Base-by-base conservation (phyloP, 2,797 vertebrate genomes). In the Parotocinclus haroldoi region DNA sequence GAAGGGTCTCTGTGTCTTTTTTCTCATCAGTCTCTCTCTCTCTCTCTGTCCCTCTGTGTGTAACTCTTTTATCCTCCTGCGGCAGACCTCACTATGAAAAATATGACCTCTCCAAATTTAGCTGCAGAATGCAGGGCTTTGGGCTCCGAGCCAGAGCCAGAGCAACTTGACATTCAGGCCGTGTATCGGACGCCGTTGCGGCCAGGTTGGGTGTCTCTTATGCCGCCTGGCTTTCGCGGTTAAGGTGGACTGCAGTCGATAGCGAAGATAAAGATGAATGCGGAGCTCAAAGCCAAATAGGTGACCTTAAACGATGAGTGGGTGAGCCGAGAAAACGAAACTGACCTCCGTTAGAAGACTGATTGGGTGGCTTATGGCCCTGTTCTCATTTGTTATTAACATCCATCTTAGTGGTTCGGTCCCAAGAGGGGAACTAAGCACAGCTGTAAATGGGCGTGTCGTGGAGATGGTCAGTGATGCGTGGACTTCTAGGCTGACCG, bases 141-240 rank as follows among this genome's bases (percentile, higher is more conserved):
- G 60, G 48, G 73, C 68, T 54, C 50, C 49, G 38, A 46, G 70
- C 68, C 73, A 67, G 38, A 46, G 70, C 68, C 73, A 67, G 40
- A 67, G 66, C 63, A 66, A 64, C 19, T 76, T 72, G 59, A 63
- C 54, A 79, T 78, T 76, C 71, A 76, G 73, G 38, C 50, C 17
- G 52, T 76, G 76, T 60, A 62, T 71, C 68, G 60, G 56, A 58
- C 40, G 67, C 74, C 53, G 71, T 71, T 73, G 68, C 69, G 36
- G 48, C 46, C 67, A 74, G 72, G 64, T 74, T 75, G 63, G 57
- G 57, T 63, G 54, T 54, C 58, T 68, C 48, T 57, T 45, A 59
- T 52, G 17, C 53, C 63, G 68, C 59, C 69, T 71, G 64, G 56
- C 39, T 62, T 66, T 63, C 36, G 58, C 67, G 53, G 49, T 71